phyloP scores from a whole-genome alignment of 92 coral and sea anemone genomes.

The Meandrina meandrites region DNA sequence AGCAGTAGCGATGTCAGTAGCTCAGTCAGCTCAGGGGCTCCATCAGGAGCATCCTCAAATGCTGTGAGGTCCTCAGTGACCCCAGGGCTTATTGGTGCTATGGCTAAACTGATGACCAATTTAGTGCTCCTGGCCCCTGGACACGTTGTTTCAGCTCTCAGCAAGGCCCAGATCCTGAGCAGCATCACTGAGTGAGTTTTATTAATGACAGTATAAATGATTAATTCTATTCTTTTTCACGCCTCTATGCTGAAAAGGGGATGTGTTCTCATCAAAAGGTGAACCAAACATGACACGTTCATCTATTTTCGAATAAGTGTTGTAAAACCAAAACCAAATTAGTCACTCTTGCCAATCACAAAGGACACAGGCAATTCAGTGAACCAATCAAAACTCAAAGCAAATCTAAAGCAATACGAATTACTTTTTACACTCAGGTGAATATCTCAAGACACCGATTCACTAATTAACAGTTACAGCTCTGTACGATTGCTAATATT shows the following conservation, averaged over 20 bases:
- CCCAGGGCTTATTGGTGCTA: constrained; percentile 82
- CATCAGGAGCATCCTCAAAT: constrained; percentile 12
- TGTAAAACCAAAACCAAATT: no score
- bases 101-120: constrained; percentile 74
- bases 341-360: no score
- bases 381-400: no score
- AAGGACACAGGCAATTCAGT: no score
- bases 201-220: neutral
- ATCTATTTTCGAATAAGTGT: no score
- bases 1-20: constrained; percentile 44
- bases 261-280: no score
- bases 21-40: neutral
- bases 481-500: neutral
- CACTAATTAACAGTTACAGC: neutral
- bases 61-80: constrained; percentile 71
- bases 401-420: no score
- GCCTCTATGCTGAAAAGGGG: no score
- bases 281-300: neutral
- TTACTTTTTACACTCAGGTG: no score
- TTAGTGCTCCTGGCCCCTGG: constrained; percentile 65
- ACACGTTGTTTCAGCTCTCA: constrained; percentile 68
- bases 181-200: constrained; percentile 62
- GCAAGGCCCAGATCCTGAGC: constrained; percentile 60
- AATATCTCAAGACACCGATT: no score
- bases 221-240: neutral